These are phyloP conservation scores for Campylorhamphus procurvoides DNA, from an alignment of 2,113 vertebrate genomes.

Conservation along the genomic window DNA sequence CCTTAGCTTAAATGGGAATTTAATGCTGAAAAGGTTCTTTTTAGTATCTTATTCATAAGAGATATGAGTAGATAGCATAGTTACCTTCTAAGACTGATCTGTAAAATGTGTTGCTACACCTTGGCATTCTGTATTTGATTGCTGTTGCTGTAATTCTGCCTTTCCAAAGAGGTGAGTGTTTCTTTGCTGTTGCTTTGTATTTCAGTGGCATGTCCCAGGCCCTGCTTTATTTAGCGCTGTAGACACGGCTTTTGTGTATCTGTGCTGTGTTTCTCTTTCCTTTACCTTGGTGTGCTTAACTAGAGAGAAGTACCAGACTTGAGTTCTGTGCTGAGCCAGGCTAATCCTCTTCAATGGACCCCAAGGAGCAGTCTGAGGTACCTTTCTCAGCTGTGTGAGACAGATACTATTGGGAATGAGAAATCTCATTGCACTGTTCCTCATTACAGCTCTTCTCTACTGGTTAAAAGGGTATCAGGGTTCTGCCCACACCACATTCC, in stretches of 20 bases:
- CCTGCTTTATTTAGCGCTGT: not conserved
- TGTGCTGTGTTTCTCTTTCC: not conserved
- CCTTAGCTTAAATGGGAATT: not conserved
- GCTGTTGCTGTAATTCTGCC: not conserved
- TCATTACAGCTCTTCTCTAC: not conserved
- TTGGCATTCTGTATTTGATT: not conserved
- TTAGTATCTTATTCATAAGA: not conserved
- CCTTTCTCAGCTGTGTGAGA: not conserved
- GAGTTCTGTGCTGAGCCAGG: not conserved
- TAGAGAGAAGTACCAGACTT: not conserved
- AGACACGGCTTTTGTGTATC: not conserved
- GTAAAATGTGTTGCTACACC: not conserved
- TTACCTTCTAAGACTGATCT: not conserved
- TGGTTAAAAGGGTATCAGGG: not conserved
- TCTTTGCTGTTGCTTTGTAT: not conserved
- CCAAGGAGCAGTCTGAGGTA: not conserved
- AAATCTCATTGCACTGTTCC: not conserved
- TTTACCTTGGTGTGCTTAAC: not conserved
- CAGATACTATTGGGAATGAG: not conserved
- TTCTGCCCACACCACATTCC: not conserved
- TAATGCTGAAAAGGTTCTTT: not conserved
- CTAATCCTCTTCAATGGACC: not conserved
- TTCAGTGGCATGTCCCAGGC: not conserved
- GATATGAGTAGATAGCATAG: rapidly evolving
- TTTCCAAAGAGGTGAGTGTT: not conserved